Evolutionary conservation across 2,113 vertebrate genomes (phyloP).

Genomic region (Clupea harengus): DNA sequence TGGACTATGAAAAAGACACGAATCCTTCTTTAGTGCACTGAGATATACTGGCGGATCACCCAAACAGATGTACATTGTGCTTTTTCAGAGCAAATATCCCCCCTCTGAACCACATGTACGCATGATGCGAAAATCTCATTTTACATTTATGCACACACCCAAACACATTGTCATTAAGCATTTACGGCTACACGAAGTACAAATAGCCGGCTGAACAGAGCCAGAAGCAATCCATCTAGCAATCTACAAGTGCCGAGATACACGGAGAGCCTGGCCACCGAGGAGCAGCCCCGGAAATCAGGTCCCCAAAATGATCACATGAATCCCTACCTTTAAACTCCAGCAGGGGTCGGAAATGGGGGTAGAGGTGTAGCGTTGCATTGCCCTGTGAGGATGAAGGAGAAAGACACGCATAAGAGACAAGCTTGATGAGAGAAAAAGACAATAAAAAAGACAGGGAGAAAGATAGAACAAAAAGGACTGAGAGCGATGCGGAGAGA

Average conservation of each 20-base stretch:
- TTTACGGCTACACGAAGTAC: background rate
- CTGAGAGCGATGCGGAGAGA: background rate
- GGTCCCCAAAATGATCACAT: background rate
- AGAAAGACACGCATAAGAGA: constrained; percentile 24
- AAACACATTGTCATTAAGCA: background rate
- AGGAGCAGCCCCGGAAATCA: background rate
- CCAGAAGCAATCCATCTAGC: background rate
- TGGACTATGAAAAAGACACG: background rate
- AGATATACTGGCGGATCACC: background rate
- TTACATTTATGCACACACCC: background rate
- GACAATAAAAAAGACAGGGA: background rate
- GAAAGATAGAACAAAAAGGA: constrained; percentile 6
- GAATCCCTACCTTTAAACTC: constrained; percentile 75
- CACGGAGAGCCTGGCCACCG: background rate
- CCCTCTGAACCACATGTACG: background rate
- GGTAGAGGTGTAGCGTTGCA: constrained; percentile 76
- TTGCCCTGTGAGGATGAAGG: constrained; percentile 65
- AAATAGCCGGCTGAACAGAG: background rate
- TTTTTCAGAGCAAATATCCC: background rate
- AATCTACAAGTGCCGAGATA: background rate
- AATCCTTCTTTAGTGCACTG: background rate
- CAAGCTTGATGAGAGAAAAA: background rate
- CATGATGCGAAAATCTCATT: background rate
- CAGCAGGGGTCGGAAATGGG: constrained; percentile 73
- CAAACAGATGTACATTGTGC: background rate